Evolutionary conservation across 2,113 vertebrate genomes (phyloP), one percentile per base, ranked within the genome.

Genomic region (Gobiocypris rarus): DNA sequence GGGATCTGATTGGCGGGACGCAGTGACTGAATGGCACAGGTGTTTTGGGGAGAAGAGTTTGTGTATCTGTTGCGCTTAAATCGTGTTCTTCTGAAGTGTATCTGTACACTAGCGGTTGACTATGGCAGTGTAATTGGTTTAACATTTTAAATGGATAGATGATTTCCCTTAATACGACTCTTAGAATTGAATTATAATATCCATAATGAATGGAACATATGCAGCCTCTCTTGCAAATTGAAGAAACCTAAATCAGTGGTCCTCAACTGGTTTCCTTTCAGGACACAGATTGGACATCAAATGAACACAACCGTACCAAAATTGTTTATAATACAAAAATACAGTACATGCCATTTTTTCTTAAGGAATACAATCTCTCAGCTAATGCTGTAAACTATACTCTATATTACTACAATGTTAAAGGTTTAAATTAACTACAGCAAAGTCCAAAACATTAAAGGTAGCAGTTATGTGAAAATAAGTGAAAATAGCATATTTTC

Each of bases 21-120:
- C 87, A 81, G 89, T 56, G 82, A 54, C 81, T 88, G 88, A 83
- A 83, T 84, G 88, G 89, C 91, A 85, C 92, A 94, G 93, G 93
- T 94, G 93, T 89, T 89, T 86, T 22, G 69, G 45, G 24, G 58
- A 79, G 76, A 63, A 28, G 22, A 31, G 26, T 80, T 48, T 63
- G 61, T 67, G 76, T 78, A 78, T 80, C 26, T 80, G 43, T 65
- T 80, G 38, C 24, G 1, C 31, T 77, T 59, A 67, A 80, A 80
- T 34, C 59, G 17, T 31, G 43, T 34, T 9, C 74, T 82, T 58
- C 74, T 86, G 31, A 45, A 63, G 31, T 76, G n/a, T 61, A 48
- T 38, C 58, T 54, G 38, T 38, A 71, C 24, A n/a, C n/a, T n/a
- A 75, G 28, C 34, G 1, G 65, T 67, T 86, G 65, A 28, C 58